Conservation (phyloP, 1,140 invertebrate species). For the Lethocerus indicus region DNA sequence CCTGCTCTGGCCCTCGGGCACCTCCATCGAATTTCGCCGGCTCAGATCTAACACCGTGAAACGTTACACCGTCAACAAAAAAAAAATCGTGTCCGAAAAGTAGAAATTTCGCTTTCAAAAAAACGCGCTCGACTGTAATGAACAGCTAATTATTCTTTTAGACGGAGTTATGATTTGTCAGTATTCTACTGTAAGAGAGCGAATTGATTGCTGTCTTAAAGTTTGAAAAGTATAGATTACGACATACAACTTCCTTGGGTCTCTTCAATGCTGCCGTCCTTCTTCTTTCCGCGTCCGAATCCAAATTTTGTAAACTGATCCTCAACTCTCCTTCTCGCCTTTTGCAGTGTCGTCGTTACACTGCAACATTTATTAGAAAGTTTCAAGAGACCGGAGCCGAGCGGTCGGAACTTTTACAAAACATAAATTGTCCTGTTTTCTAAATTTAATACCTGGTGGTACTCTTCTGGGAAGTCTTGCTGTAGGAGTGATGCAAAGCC, state of each 20-base stretch:
- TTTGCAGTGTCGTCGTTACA: constrained; percentile 41
- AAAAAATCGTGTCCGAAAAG: too few species aligned
- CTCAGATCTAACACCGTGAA: constrained; percentile 25
- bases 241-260: constrained; percentile 55
- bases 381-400: too few species aligned
- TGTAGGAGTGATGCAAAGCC: constrained; percentile 19
- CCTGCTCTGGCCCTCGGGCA: constrained; percentile 47
- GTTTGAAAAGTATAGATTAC: too few species aligned
- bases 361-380: constrained; percentile 19
- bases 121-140: too few species aligned
- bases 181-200: too few species aligned
- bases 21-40: constrained; percentile 61
- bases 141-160: too few species aligned
- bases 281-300: constrained; percentile 49
- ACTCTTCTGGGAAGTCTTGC: constrained; percentile 21
- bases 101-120: too few species aligned
- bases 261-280: constrained; percentile 74
- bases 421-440: too few species aligned
- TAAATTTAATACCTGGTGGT: constrained; percentile 16
- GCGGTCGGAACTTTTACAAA: too few species aligned
- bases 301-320: constrained; percentile 67
- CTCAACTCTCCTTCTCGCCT: constrained; percentile 69
- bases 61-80: too few species aligned
- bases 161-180: too few species aligned
- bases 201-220: too few species aligned